These are phyloP conservation scores for Tenrec ecaudatus DNA, from an alignment of 2,113 vertebrate species.

Conservation along the genomic window DNA sequence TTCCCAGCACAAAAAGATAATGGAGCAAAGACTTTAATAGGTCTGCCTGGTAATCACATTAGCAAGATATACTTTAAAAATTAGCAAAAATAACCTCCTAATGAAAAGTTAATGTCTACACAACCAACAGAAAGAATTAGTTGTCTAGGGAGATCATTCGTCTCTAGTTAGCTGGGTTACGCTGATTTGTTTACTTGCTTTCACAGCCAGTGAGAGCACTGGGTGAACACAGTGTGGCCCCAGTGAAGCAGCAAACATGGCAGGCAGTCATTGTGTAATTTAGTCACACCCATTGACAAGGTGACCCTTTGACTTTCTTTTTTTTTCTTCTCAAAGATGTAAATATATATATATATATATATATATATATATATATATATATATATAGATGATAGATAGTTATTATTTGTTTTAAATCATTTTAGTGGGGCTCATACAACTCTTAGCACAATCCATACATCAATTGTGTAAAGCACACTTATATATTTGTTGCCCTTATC, in stretches of 20 bases:
- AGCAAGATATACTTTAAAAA: conserved; percentile 52
- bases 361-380: no score
- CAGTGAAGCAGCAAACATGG: conserved; percentile 64
- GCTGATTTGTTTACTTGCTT: conserved; percentile 71
- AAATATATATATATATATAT: no score
- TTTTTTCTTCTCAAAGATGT: no score
- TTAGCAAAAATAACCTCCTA: conserved; percentile 11
- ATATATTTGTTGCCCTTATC: no score
- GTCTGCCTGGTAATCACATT: conserved; percentile 31
- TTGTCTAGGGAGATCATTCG: conserved; percentile 24
- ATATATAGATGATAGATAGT: no score
- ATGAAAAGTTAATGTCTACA: conserved; percentile 33
- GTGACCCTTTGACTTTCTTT: conserved; percentile 59
- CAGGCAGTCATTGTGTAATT: conserved; percentile 59
- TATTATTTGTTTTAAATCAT: no score
- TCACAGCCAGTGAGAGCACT: conserved; percentile 8
- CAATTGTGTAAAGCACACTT: no score
- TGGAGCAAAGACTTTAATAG: conserved; percentile 38
- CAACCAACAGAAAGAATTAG: conserved; percentile 37
- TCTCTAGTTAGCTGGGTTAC: conserved; percentile 25
- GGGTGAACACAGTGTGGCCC: conserved; percentile 46
- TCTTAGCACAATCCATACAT: no score
- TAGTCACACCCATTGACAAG: conserved; percentile 59
- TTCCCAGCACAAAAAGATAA: conserved; percentile 47
- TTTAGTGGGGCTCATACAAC: no score